Evolutionary conservation across 2,113 vertebrate species (phyloP).

Genomic region (Collichthys lucidus): DNA sequence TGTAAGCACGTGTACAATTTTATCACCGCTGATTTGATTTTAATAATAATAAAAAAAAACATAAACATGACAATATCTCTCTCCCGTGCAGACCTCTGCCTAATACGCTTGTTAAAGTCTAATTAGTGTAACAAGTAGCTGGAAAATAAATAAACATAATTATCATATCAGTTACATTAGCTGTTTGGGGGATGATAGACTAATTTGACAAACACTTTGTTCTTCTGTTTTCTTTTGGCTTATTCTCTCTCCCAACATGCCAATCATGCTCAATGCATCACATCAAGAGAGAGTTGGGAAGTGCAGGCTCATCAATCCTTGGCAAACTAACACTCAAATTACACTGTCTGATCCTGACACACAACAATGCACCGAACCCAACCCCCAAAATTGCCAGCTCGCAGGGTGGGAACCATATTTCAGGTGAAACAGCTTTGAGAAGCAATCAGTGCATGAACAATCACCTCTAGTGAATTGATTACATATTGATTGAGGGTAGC

Average conservation of each 20-base stretch:
- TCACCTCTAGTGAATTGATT: conserved; percentile 60
- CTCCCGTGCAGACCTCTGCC: conserved; percentile 41
- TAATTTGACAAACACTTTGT: conserved; percentile 77
- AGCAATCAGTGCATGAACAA: conserved; percentile 68
- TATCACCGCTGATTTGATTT: not conserved
- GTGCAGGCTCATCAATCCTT: conserved; percentile 57
- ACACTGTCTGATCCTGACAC: conserved; percentile 33
- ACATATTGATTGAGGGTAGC: conserved; percentile 63
- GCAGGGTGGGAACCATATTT: conserved; percentile 5
- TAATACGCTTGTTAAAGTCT: conserved; percentile 70
- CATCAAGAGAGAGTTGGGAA: conserved; percentile 51
- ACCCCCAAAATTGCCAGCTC: conserved; percentile 2
- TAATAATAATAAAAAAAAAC: conserved; percentile 1
- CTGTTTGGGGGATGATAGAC: conserved; percentile 67
- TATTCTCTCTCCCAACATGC: conserved; percentile 63
- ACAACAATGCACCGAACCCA: conserved; percentile 22
- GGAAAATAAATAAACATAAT: conserved; percentile 75
- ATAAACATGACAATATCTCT: conserved; percentile 47
- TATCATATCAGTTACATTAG: conserved; percentile 75
- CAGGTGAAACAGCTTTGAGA: conserved; percentile 50
- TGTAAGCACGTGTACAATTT: not conserved
- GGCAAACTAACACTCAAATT: conserved; percentile 36
- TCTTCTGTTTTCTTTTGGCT: conserved; percentile 65
- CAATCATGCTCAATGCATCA: conserved; percentile 67
- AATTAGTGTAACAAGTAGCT: conserved; percentile 75